Evolutionary conservation across 2,888 invertebrate species (phyloP).

Genomic region (Aelia acuminata): DNA sequence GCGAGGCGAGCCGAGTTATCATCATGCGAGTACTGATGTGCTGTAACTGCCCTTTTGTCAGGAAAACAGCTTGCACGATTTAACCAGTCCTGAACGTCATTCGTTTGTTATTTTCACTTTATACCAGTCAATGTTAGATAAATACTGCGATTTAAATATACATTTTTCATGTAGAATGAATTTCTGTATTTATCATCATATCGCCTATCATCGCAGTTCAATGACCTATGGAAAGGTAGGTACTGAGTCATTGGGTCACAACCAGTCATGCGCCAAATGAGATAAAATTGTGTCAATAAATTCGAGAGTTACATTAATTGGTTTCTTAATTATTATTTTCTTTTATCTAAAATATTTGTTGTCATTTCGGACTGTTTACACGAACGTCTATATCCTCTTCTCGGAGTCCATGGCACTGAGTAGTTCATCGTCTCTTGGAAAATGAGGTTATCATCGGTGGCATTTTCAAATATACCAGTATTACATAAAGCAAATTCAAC

Average conservation of each 20-base stretch:
- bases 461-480: neutral
- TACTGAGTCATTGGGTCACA: neutral
- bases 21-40: too few species aligned
- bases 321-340: neutral
- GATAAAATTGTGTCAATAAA: conserved; percentile 18
- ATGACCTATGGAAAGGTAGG: neutral
- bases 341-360: neutral
- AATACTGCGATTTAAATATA: too few species aligned
- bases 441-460: neutral
- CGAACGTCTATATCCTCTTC: neutral
- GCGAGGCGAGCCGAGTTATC: too few species aligned
- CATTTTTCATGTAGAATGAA: neutral
- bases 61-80: too few species aligned
- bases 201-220: neutral
- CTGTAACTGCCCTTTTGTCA: too few species aligned
- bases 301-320: neutral
- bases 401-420: neutral
- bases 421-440: neutral
- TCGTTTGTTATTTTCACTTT: too few species aligned
- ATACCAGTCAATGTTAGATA: too few species aligned
- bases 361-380: neutral
- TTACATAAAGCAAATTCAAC: neutral
- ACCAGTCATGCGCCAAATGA: conserved; percentile 1
- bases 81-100: too few species aligned
- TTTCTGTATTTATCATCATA: neutral